phyloP scores from a whole-genome alignment of 2,113 vertebrate species.

The Mus spicilegus region DNA sequence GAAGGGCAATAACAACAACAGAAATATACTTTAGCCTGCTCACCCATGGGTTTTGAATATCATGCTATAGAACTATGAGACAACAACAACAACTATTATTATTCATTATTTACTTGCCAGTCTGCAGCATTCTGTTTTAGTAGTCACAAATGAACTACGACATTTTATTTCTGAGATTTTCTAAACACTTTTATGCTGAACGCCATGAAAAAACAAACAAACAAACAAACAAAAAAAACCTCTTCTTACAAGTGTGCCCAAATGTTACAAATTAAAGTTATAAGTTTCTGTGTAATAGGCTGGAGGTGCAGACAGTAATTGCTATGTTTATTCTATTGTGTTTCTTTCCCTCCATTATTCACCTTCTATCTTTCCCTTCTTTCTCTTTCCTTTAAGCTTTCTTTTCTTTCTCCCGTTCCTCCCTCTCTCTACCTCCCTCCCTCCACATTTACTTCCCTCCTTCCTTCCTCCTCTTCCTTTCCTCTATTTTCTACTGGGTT shows the following conservation, averaged over 20 bases:
- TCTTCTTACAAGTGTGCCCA: background rate
- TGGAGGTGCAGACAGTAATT: background rate
- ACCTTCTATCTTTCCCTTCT: accelerated
- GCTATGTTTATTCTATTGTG: background rate
- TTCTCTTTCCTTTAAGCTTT: background rate
- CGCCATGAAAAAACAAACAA: background rate
- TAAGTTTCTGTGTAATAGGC: accelerated
- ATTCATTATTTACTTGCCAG: background rate
- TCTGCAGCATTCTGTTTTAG: background rate
- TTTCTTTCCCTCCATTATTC: background rate
- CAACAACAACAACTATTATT: background rate
- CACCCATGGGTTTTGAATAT: background rate
- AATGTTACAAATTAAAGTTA: background rate
- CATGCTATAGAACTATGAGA: background rate
- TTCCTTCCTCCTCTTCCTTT: no score
- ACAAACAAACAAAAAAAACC: no score
- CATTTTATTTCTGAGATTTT: background rate
- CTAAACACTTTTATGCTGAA: background rate
- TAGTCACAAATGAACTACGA: no score
- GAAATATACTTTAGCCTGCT: no score
- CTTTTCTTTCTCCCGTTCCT: accelerated
- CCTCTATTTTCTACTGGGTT: background rate
- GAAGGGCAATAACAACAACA: background rate
- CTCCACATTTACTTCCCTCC: accelerated
- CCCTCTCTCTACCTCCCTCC: accelerated